A percentile compares a stretch with the other conserved stretches of the same genome.
Evolutionary conservation across 1,140 invertebrate genomes (phyloP).

Genomic region (Potamilus streckersoni): DNA sequence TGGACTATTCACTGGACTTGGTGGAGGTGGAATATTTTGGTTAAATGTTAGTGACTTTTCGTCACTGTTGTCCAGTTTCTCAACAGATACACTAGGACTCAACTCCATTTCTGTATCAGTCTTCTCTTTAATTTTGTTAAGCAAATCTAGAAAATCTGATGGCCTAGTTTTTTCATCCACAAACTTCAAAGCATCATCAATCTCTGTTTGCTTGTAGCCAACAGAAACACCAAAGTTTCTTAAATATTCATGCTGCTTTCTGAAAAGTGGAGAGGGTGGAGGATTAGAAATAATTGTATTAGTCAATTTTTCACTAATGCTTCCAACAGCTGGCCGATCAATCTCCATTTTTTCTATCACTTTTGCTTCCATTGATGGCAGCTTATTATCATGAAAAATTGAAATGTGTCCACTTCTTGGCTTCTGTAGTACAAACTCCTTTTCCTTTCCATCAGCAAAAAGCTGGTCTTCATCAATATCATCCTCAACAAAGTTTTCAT

Average conservation of each 20-base stretch:
- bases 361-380: neutral
- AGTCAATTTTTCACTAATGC: conserved; percentile 16
- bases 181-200: conserved; percentile 42
- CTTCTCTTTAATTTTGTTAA: conserved; percentile 2
- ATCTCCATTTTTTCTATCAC: neutral
- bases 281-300: conserved; percentile 19
- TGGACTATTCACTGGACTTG: conserved; percentile 1
- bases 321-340: conserved; percentile 2
- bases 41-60: too few relatives aligned
- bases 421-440: neutral
- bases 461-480: conserved; percentile 35
- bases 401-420: too few relatives aligned
- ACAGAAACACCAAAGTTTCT: conserved; percentile 34
- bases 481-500: conserved; percentile 28
- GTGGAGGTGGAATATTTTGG: conserved; percentile 28
- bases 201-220: conserved; percentile 36
- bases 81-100: conserved; percentile 2
- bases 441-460: conserved; percentile 22
- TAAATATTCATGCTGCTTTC: conserved; percentile 38
- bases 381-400: too few relatives aligned
- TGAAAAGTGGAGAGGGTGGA: neutral
- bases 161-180: conserved; percentile 45
- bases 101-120: conserved; percentile 2
- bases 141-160: conserved; percentile 44
- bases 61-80: neutral